These are phyloP conservation scores for Phalanger gymnotis DNA, from an alignment of 2,797 vertebrate genomes.

Conservation along the genomic window DNA sequence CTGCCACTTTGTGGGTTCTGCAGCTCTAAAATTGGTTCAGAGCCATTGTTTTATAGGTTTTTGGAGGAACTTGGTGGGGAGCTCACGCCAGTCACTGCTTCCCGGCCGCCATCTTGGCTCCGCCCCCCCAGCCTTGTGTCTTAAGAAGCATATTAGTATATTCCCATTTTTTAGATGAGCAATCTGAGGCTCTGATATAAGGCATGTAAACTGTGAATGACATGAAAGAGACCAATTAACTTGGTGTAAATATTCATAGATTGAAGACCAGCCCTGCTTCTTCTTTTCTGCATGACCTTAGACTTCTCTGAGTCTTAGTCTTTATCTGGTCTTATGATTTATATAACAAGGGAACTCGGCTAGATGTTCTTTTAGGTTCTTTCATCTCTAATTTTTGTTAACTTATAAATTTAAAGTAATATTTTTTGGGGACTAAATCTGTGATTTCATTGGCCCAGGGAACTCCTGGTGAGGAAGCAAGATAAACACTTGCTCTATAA, in stretches of 20 bases:
- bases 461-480: neutral
- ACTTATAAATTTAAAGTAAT: neutral
- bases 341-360: neutral
- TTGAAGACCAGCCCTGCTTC: neutral
- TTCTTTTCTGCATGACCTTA: neutral
- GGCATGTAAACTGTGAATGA: neutral
- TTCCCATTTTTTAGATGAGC: neutral
- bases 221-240: neutral
- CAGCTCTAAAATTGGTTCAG: no score
- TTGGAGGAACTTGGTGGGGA: no score
- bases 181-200: neutral
- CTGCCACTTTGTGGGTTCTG: no score
- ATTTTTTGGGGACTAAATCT: neutral
- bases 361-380: neutral
- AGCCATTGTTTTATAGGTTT: no score
- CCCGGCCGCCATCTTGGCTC: no score
- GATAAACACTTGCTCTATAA: neutral
- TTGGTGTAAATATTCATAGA: neutral
- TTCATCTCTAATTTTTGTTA: neutral
- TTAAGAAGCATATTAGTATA: neutral
- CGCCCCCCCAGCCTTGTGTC: neutral
- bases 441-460: neutral
- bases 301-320: neutral
- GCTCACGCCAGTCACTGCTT: no score
- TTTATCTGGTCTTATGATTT: neutral